phyloP scores from a whole-genome alignment of 2,113 vertebrate genomes.

The Dicentrarchus labrax region DNA sequence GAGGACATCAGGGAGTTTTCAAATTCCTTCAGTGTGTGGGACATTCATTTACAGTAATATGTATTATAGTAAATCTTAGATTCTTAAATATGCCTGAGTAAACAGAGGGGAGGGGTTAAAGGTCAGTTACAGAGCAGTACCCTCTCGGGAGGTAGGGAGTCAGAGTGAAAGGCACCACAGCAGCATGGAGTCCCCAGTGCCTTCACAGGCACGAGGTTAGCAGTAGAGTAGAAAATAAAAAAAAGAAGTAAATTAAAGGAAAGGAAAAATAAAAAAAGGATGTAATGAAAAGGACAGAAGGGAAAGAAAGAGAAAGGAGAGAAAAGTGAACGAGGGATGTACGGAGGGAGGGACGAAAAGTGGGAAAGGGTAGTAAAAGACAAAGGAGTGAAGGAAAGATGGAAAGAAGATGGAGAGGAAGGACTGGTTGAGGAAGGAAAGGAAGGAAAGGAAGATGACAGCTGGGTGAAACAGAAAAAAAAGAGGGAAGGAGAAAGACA shows the following conservation, averaged over 20 bases:
- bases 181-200: background rate
- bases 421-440: background rate
- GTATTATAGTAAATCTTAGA: no score
- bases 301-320: no score
- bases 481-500: background rate
- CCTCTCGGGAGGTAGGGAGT: background rate
- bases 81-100: background rate
- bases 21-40: no score
- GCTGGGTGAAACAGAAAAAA: background rate
- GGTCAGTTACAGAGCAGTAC: background rate
- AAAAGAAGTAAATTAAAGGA: background rate
- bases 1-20: background rate
- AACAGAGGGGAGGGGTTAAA: background rate
- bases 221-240: no score
- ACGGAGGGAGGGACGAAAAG: background rate
- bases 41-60: no score
- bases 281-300: background rate
- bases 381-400: background rate
- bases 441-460: background rate
- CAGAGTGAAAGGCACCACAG: background rate
- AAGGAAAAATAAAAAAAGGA: no score
- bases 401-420: background rate
- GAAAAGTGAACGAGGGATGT: background rate
- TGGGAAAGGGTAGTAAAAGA: background rate
- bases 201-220: background rate